Conservation (phyloP, 2,797 vertebrate genomes). For the Arnoldichthys spilopterus region DNA sequence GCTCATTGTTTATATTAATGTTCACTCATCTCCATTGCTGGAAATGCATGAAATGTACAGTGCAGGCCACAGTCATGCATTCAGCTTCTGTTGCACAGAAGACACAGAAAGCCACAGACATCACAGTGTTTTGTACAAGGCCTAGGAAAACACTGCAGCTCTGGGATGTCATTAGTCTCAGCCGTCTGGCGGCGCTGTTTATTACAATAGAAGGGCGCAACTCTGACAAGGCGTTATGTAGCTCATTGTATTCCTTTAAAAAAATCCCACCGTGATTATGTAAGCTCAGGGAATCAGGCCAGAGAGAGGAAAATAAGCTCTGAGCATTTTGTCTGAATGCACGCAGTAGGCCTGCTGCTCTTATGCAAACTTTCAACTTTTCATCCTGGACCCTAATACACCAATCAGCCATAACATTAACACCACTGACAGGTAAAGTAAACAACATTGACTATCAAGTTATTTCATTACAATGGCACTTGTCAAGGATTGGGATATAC, state of each 20-base stretch:
- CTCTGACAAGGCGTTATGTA: slow-evolving; percentile 4
- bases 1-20: neutral
- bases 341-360: neutral
- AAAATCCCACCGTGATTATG: neutral
- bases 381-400: neutral
- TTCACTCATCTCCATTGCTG: neutral
- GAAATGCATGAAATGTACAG: neutral
- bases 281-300: neutral
- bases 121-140: no score
- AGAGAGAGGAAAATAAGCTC: neutral
- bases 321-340: neutral
- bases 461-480: no score
- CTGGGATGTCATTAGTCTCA: slow-evolving; percentile 55
- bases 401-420: no score
- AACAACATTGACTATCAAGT: no score
- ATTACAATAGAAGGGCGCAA: neutral
- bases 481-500: no score
- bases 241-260: slow-evolving; percentile 24
- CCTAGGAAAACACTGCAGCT: slow-evolving; percentile 19
- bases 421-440: no score
- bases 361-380: neutral
- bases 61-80: neutral
- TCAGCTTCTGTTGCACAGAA: neutral
- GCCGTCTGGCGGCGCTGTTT: slow-evolving; percentile 70
- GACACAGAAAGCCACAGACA: no score